A percentile compares a stretch with the other conserved stretches of the same genome.
Conservation (phyloP, 2,113 vertebrate genomes). For the Eulemur rufifrons region DNA sequence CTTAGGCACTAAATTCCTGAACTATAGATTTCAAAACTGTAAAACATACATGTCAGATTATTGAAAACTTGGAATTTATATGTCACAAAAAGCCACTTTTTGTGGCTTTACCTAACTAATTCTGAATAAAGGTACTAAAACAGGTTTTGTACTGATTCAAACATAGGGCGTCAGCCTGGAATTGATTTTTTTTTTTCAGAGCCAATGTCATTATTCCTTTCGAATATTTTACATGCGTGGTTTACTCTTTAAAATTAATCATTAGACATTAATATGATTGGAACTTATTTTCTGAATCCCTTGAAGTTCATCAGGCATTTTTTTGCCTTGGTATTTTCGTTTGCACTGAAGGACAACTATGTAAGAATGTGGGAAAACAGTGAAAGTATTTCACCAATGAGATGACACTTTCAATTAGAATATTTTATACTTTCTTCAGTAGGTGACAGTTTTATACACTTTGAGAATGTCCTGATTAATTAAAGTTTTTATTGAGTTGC, state of each 20-base stretch:
- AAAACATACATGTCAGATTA: neutral
- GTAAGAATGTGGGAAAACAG: conserved; percentile 14
- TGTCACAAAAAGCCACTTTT: neutral
- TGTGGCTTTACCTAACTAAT: neutral
- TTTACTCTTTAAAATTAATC: neutral
- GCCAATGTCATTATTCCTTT: neutral
- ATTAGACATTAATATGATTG: neutral
- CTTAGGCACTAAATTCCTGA: neutral
- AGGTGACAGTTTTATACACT: conserved; percentile 57
- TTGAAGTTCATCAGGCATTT: neutral
- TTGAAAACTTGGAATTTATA: neutral
- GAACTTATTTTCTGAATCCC: neutral
- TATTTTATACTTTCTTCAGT: conserved; percentile 57
- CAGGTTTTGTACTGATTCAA: neutral
- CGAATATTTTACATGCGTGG: neutral
- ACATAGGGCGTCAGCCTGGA: neutral
- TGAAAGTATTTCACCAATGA: conserved; percentile 33
- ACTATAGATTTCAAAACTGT: neutral
- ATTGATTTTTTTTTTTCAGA: neutral
- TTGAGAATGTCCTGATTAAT: conserved; percentile 64
- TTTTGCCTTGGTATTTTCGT: neutral
- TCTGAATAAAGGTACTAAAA: neutral
- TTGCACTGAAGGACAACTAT: neutral
- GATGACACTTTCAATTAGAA: conserved; percentile 70
- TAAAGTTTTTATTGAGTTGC: conserved; percentile 65